These are phyloP conservation scores for Ostrea edulis DNA, from an alignment of 1,140 invertebrate species.

Conservation along the genomic window DNA sequence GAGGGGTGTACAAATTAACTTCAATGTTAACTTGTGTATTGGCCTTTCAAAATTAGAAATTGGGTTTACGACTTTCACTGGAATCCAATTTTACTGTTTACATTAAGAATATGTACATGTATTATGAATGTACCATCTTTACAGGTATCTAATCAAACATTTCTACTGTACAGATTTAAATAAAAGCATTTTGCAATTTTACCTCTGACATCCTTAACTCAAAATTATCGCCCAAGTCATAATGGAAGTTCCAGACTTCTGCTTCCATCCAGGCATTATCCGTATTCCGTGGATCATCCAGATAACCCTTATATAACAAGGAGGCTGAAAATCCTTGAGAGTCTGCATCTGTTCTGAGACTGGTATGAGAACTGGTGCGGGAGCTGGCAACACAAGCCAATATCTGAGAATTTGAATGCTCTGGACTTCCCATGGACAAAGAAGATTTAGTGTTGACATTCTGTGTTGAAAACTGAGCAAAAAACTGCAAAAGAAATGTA, in stretches of 20 bases:
- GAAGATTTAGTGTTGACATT: conserved; percentile 32
- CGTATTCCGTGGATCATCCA: conserved; percentile 95
- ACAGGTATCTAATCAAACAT: no score
- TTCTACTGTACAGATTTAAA: background rate
- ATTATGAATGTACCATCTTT: no score
- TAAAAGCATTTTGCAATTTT: conserved; percentile 37
- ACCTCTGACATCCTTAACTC: conserved; percentile 70
- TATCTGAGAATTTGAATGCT: conserved; percentile 10
- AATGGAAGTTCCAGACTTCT: conserved; percentile 94
- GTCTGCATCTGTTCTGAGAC: conserved; percentile 59
- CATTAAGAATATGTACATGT: no score
- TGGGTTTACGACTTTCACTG: no score
- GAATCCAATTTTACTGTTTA: no score
- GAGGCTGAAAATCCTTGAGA: conserved; percentile 67
- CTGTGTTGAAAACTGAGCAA: conserved; percentile 69
- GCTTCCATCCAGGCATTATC: conserved; percentile 99
- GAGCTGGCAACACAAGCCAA: background rate
- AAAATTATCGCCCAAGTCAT: conserved; percentile 83
- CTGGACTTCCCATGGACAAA: conserved; percentile 26
- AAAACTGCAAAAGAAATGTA: conserved; percentile 63
- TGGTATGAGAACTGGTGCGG: conserved; percentile 51
- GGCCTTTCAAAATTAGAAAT: no score
- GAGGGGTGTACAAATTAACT: no score
- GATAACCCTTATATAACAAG: conserved; percentile 90
- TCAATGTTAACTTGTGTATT: no score